Conservation (phyloP, 2,888 invertebrate genomes). For the Maniola hyperantus region DNA sequence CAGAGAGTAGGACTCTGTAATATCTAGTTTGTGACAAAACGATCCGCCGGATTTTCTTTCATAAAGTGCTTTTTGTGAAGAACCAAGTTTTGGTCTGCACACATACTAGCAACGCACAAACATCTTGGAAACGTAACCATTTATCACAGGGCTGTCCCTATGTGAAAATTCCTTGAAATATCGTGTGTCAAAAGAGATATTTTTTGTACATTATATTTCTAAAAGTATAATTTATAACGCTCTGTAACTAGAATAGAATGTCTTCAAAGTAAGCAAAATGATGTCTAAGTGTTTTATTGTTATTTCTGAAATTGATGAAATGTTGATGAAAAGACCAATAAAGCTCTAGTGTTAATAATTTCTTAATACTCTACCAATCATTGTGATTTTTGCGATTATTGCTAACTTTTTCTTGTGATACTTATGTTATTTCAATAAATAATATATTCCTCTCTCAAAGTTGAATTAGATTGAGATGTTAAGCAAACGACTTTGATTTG, state of each 20-base stretch:
- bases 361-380: neutral
- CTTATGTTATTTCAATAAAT: no score
- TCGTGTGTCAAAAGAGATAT: conserved; percentile 17
- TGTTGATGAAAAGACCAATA: neutral
- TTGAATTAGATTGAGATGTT: no score
- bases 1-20: no score
- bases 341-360: neutral
- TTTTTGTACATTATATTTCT: conserved; percentile 24
- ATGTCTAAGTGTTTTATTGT: conserved; percentile 4
- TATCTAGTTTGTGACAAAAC: conserved; percentile 43
- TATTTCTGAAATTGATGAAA: no score
- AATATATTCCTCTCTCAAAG: no score
- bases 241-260: conserved; percentile 1
- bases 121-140: conserved; percentile 48
- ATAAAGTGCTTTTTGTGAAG: conserved; percentile 54
- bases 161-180: conserved; percentile 33
- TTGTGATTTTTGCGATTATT: no score
- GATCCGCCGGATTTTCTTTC: conserved; percentile 38
- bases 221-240: conserved; percentile 20
- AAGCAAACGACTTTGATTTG: no score
- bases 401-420: no score
- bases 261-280: neutral
- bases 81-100: conserved; percentile 49
- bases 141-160: conserved; percentile 43
- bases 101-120: conserved; percentile 44